These are phyloP conservation scores for Leptatherina wallacei DNA, from an alignment of 2,797 vertebrate genomes.

Conservation along the genomic window DNA sequence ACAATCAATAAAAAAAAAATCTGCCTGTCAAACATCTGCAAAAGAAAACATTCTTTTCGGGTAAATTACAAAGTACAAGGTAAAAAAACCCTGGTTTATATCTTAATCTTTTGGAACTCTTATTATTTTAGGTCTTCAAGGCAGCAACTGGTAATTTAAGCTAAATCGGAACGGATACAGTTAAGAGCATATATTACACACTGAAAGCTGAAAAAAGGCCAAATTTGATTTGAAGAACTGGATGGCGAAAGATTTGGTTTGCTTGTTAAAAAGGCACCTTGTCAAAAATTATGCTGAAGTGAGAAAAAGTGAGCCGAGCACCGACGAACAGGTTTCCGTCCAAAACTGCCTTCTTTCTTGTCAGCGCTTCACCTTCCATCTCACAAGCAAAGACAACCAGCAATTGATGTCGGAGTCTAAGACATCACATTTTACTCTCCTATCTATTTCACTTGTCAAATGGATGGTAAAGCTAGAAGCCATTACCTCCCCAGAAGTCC, in stretches of 20 bases:
- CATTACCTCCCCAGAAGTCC: constrained; percentile 14
- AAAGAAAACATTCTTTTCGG: too few species aligned
- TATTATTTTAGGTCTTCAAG: too few species aligned
- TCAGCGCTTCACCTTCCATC: constrained; percentile 36
- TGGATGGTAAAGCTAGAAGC: constrained; percentile 14
- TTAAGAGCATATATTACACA: background rate
- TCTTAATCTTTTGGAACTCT: too few species aligned
- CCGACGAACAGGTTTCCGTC: constrained; percentile 18
- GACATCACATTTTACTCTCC: constrained; percentile 16
- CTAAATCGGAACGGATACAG: background rate
- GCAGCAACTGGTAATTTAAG: background rate
- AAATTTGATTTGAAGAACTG: background rate
- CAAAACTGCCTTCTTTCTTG: constrained; percentile 15
- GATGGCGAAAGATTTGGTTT: background rate
- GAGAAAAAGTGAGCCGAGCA: constrained; percentile 4
- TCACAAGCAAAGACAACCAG: constrained; percentile 26
- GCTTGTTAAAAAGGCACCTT: constrained; percentile 37
- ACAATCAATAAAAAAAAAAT: too few species aligned
- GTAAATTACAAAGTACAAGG: too few species aligned
- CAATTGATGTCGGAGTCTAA: constrained; percentile 31
- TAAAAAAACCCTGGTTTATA: too few species aligned
- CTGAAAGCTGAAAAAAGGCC: background rate
- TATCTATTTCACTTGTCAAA: constrained; percentile 24
- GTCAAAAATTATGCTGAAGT: constrained; percentile 25
- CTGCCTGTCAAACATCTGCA: too few species aligned